phyloP scores from a whole-genome alignment of 2,113 vertebrate species.

The Narcine bancroftii region DNA sequence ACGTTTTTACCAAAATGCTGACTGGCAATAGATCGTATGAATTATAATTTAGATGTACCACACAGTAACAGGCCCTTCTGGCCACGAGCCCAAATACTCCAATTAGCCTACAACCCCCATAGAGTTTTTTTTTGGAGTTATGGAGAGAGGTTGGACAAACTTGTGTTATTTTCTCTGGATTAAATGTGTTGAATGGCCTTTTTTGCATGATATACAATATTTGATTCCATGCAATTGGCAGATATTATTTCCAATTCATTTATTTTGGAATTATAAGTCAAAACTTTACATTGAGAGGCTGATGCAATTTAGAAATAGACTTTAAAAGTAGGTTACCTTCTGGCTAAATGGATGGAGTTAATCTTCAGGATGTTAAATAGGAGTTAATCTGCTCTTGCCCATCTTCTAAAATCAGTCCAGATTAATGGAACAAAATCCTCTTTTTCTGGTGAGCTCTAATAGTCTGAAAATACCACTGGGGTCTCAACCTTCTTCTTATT shows the following conservation, averaged over 20 bases:
- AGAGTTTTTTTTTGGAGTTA: no score
- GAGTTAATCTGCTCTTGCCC: constrained; percentile 8
- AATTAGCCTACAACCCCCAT: no score
- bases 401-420: background rate
- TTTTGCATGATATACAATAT: no score
- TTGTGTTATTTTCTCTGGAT: no score
- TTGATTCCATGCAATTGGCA: no score
- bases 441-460: background rate
- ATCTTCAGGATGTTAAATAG: constrained; percentile 1
- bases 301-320: background rate
- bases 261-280: background rate
- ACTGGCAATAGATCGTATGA: no score
- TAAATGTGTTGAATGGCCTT: no score
- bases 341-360: constrained; percentile 12
- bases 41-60: no score
- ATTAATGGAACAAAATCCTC: background rate
- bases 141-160: no score
- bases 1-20: no score
- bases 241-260: background rate
- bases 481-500: background rate
- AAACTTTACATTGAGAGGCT: background rate
- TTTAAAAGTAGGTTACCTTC: background rate
- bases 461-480: background rate
- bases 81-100: no score
- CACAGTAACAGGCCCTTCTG: no score